phyloP scores from a whole-genome alignment of 2,888 invertebrate genomes.

The Eulithis testata region DNA sequence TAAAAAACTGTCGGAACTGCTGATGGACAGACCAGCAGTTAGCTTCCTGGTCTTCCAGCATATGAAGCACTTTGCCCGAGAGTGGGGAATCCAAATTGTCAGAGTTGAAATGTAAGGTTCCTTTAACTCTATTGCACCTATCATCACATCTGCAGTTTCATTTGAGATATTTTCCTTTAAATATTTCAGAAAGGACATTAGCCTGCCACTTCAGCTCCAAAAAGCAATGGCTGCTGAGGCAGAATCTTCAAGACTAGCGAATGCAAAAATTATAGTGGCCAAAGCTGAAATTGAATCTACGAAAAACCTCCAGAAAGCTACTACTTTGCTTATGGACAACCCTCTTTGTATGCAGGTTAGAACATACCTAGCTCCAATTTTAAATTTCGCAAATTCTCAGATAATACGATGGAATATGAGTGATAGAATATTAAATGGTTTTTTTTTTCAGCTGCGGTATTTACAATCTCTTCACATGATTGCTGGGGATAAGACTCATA shows the following conservation, averaged over 20 bases:
- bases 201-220: conserved; percentile 77
- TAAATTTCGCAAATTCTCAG: no score
- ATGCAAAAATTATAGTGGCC: conserved; percentile 87
- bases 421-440: background rate
- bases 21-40: conserved; percentile 93
- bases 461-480: conserved; percentile 94
- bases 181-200: conserved; percentile 60
- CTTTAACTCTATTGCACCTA: background rate
- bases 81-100: conserved; percentile 94
- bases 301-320: conserved; percentile 85
- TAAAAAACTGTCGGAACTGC: conserved; percentile 92
- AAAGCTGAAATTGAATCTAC: conserved; percentile 87
- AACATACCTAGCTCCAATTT: no score
- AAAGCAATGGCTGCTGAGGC: conserved; percentile 87
- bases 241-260: conserved; percentile 84
- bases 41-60: conserved; percentile 91
- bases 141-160: background rate
- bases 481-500: conserved; percentile 94
- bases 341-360: conserved; percentile 75
- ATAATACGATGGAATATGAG: no score
- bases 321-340: conserved; percentile 84
- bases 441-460: conserved; percentile 86
- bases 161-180: background rate
- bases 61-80: conserved; percentile 90
- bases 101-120: conserved; percentile 93